Evolutionary conservation across 2,113 vertebrate genomes (phyloP), one percentile per base, ranked within the genome.

Genomic region (Onychorhynchus coronatus): DNA sequence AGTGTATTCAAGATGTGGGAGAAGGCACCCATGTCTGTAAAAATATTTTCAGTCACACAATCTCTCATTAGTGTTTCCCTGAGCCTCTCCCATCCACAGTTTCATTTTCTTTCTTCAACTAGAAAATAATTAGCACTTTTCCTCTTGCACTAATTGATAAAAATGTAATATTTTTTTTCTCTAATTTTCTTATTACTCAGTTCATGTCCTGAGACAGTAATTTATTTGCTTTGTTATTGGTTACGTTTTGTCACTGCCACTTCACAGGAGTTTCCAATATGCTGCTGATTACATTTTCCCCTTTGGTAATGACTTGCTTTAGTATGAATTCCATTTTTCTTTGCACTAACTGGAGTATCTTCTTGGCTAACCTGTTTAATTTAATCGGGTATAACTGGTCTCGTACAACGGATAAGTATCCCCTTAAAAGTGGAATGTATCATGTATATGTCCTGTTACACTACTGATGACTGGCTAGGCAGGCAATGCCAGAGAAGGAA

Each of bases 401-500:
- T 67, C 16, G 46, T 27, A 67, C 6, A 39, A 55, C 9, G n/a
- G 23, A 47, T 66, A 68, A 65, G 50, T 20, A 73, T 24, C 9
- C 16, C 15, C 65, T 70, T 63, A 30, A 39, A 82, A 70, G 20
- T 44, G 30, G 55, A 75, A 66, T 8, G 14, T 50, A 27, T 19
- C 27, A 17, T 3, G 1, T 71, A 33, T 17, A 13, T 1, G 1
- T 25, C 15, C 66, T 1, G 0, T 67, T 70, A 50, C 0, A 1
- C 49, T n/a, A 41, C 46, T 30, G 42, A 52, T 52, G 33, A 44
- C 44, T 37, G 49, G 22, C 49, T 30, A 39, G 37, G 37, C 24
- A 42, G 24, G 31, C 21, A 66, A 13, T 19, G 31, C 25, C 35
- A 25, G 30, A 77, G 39, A 58, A 82, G 27, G 28, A 75, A 79